Evolutionary conservation across 2,888 invertebrate genomes (phyloP), one percentile per base, ranked within the genome.

Genomic region (Aelia acuminata): DNA sequence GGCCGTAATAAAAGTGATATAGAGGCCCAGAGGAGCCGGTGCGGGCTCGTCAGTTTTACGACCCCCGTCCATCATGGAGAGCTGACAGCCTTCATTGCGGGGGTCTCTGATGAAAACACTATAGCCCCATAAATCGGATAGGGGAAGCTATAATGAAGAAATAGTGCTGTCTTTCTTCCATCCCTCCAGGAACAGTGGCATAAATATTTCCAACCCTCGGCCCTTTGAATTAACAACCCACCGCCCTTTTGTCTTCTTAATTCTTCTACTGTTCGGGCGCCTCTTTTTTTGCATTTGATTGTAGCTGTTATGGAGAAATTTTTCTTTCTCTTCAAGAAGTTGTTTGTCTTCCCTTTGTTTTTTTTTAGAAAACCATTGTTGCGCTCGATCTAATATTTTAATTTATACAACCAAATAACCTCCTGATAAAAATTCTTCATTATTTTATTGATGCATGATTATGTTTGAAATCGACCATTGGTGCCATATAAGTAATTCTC

Each of bases 1-100:
- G 94, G 94, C 95, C 94, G 95, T 95, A 95, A 95, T 95, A 95
- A 95, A 95, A 95, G 94, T 95, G 95, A 95, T 95, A 95, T 95
- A 95, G 94, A 94, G 94, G 94, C 94, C 95, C 95, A 95, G 94
- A 70, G 63, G 94, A 47, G 80, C 80, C 80, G 80, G 80, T 94
- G 94, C 94, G 95, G 94, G 95, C 95, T 95, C 95, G 95, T 95
- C 95, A 95, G 95, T 94, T 95, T 95, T 95, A 95, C 95, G 94
- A 94, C 92, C 93, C 93, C 94, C 95, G 94, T 95, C 95, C 95
- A 94, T 94, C 95, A 95, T 95, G 94, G 91, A 91, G 93, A 91
- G 92, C 80, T 94, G 95, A 95, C 95, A 94, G 94, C 93, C 94
- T 94, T 94, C 94, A 94, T 92, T 93, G 93, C 92, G 90, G 88